Conservation (phyloP, 2,888 invertebrate species). For the Prenolepis imparis region DNA sequence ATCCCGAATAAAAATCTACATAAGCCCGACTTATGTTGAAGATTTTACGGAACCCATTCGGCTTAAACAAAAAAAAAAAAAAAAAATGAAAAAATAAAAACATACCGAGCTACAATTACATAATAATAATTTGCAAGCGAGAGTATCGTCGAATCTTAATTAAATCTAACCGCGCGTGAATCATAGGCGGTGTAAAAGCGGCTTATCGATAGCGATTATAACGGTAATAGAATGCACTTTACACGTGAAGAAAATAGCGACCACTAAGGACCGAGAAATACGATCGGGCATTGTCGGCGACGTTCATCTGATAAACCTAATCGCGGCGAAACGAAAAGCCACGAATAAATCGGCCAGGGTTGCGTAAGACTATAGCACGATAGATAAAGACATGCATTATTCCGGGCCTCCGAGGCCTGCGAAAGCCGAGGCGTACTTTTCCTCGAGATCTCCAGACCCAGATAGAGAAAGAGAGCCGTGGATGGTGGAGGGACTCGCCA, state of each 20-base stretch:
- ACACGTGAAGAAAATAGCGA: slow-evolving; percentile 34
- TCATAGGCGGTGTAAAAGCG: neutral
- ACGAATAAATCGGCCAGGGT: slow-evolving; percentile 44
- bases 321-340: slow-evolving; percentile 48
- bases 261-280: slow-evolving; percentile 43
- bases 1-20: neutral
- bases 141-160: neutral
- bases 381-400: slow-evolving; percentile 51
- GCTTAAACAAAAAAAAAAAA: neutral
- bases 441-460: neutral
- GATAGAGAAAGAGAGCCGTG: slow-evolving; percentile 16
- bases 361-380: slow-evolving; percentile 37
- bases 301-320: slow-evolving; percentile 46
- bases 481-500: neutral
- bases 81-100: neutral
- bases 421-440: slow-evolving; percentile 25
- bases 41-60: neutral
- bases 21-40: neutral
- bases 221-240: slow-evolving; percentile 33
- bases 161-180: slow-evolving; percentile 27
- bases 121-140: slow-evolving; percentile 7
- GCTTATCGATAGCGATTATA: slow-evolving; percentile 18
- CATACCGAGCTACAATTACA: neutral
- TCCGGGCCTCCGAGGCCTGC: slow-evolving; percentile 22
- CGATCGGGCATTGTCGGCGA: slow-evolving; percentile 35